phyloP scores from a whole-genome alignment of 2,113 vertebrate species.

The Upupa epops region DNA sequence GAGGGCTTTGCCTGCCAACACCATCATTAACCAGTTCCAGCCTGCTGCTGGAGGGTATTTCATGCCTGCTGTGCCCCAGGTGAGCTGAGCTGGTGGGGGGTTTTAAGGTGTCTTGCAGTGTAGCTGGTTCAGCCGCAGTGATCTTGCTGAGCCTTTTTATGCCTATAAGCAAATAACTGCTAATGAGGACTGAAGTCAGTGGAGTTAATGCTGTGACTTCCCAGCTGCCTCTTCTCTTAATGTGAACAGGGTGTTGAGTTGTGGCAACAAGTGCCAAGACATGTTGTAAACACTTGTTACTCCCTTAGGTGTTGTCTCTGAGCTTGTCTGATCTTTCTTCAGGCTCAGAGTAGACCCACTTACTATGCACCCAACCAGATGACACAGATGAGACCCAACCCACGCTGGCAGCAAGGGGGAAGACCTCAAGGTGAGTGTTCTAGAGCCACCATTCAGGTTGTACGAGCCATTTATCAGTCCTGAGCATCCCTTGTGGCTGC shows the following conservation, averaged over 20 bases:
- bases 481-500: not conserved
- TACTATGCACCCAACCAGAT: slow-evolving; percentile 97
- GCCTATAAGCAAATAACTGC: not conserved
- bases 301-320: not conserved
- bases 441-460: not conserved
- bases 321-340: not conserved
- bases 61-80: slow-evolving; percentile 97
- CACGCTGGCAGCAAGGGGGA: slow-evolving; percentile 95
- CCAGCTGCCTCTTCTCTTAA: not conserved
- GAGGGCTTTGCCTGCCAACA: slow-evolving; percentile 95
- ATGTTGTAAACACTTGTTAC: not conserved
- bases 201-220: not conserved
- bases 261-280: not conserved
- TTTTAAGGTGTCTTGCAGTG: not conserved
- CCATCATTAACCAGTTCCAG: slow-evolving; percentile 98
- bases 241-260: not conserved
- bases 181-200: not conserved
- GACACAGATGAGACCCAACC: slow-evolving; percentile 95
- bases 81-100: slow-evolving; percentile 37
- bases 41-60: slow-evolving; percentile 93
- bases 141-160: not conserved
- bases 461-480: no score
- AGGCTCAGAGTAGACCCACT: slow-evolving; percentile 96
- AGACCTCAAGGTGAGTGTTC: slow-evolving; percentile 88
- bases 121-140: not conserved